Base-by-base conservation (phyloP, 2,797 vertebrate genomes). In the Pseudochromis fuscus region DNA sequence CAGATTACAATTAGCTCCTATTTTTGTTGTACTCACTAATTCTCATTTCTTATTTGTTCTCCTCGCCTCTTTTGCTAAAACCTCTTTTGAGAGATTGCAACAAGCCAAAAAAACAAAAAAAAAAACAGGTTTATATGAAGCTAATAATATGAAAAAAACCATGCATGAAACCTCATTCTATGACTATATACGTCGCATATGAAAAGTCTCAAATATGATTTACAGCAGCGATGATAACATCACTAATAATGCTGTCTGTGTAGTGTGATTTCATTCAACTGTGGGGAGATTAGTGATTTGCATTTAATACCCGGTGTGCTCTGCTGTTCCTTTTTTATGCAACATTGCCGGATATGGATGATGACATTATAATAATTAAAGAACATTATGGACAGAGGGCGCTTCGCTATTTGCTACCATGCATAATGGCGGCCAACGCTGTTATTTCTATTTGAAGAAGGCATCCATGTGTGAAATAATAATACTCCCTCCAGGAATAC, bases 321-420 rank as follows among this genome's bases (percentile, higher is more conserved):
- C 85, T 64, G 85, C 84, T 88, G 79, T 90, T 92, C 85, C 72
- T 85, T 89, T 91, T 85, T 85, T 81, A 89, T 89, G 89, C 90
- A 91, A 91, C 92, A 90, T 87, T 87, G 88, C 85, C 82, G 68
- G 89, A 93, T 92, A 92, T 91, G 90, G 91, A 93, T 91, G 92
- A 94, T 91, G 93, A 92, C 92, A 90, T 93, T 92, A 92, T 88
- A 93, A 93, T 94, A 94, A 94, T 94, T 94, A 94, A 82, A 91
- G 77, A 89, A 94, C 93, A 93, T 94, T 92, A 93, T 87, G 89
- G 92, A 92, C 88, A 79, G 89, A 89, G 88, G 83, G 87, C 45
- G 81, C 84, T 37, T 84, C 37, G 70, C 86, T 89, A 76, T 92
- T 93, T 89, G 89, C 87, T 86, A 82, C 88, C 64, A 78, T 72